Percentiles rank a stretch among this genome's conserved stretches.
Conservation (phyloP, 2,888 invertebrate species). For the Ephialtes manifestator region DNA sequence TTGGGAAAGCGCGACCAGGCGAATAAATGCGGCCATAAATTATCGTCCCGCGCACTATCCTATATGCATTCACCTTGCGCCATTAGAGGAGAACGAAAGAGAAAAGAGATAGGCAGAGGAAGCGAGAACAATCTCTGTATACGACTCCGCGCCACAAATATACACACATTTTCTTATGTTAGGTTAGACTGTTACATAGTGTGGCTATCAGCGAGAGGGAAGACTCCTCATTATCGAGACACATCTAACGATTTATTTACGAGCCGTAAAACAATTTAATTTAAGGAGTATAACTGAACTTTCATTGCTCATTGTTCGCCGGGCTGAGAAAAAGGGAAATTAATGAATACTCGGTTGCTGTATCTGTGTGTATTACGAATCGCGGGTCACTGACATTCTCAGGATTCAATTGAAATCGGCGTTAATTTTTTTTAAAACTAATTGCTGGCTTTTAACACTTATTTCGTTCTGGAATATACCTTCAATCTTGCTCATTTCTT, state of each 20-base stretch:
- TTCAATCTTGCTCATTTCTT: too few relatives aligned
- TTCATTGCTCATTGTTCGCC: constrained; percentile 34
- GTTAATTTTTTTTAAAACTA: background rate
- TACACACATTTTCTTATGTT: background rate
- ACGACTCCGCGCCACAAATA: background rate
- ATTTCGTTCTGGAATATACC: too few relatives aligned
- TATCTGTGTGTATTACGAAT: background rate
- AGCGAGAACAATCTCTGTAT: constrained; percentile 57
- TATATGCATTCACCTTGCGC: constrained; percentile 68
- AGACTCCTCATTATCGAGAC: constrained; percentile 52
- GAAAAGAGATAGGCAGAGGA: constrained; percentile 43
- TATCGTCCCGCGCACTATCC: constrained; percentile 76
- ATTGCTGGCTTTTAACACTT: too few relatives aligned
- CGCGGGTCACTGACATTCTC: too few relatives aligned
- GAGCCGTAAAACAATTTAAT: constrained; percentile 51
- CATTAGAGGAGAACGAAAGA: constrained; percentile 56
- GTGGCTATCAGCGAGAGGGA: constrained; percentile 3
- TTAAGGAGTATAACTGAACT: constrained; percentile 18
- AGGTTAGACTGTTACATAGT: too few relatives aligned
- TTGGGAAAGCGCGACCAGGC: constrained; percentile 83
- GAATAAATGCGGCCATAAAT: constrained; percentile 83
- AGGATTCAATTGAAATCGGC: too few relatives aligned
- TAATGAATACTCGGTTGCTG: constrained; percentile 14
- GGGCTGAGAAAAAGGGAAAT: constrained; percentile 36
- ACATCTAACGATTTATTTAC: constrained; percentile 56